phyloP scores from a whole-genome alignment of 2,797 vertebrate species.

The Clarias laeviceps region DNA sequence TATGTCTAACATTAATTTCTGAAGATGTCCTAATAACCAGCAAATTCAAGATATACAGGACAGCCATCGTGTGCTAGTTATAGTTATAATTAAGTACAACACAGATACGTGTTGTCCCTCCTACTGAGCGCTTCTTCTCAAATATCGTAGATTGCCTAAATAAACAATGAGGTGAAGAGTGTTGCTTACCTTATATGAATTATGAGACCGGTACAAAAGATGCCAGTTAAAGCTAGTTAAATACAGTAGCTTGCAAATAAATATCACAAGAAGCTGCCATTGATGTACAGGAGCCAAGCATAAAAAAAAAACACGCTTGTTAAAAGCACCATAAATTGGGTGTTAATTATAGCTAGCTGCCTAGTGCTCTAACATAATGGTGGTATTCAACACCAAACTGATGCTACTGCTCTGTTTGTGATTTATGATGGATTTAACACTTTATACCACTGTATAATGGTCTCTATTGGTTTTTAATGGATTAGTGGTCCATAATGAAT shows the following conservation, averaged over 20 bases:
- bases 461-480: neutral
- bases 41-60: neutral
- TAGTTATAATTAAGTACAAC: constrained; percentile 5
- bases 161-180: neutral
- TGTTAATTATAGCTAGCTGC: neutral
- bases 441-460: neutral
- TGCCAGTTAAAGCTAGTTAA: neutral
- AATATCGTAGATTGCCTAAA: neutral
- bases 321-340: neutral
- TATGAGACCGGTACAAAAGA: neutral
- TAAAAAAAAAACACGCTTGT: neutral
- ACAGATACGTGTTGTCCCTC: neutral
- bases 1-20: neutral
- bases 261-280: neutral
- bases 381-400: neutral
- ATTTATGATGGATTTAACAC: neutral
- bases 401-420: neutral
- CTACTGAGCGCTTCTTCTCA: neutral
- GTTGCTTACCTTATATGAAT: neutral
- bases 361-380: neutral
- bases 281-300: neutral
- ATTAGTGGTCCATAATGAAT: neutral
- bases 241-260: neutral
- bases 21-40: neutral
- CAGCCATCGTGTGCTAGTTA: neutral